Percentiles rank a stretch among this genome's conserved stretches.
Conservation (phyloP, 1,140 invertebrate species). For the Plectrocnemia conspersa region DNA sequence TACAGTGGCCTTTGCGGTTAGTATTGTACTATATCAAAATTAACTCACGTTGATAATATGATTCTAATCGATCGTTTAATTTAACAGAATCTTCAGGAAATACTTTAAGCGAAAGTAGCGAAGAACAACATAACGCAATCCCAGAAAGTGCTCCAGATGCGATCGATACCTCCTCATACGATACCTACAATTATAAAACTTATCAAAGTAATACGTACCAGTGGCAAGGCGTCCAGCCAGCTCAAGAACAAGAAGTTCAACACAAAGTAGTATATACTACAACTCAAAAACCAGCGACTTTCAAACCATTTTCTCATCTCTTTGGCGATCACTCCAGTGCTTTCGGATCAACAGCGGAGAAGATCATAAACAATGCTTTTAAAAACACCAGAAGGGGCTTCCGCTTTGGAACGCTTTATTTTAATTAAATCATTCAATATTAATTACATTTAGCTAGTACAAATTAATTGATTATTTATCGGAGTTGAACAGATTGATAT, state of each 20-base stretch:
- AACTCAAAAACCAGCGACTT: slow-evolving; percentile 23
- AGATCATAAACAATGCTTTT: slow-evolving; percentile 30
- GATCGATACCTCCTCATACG: slow-evolving; percentile 31
- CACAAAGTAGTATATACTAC: slow-evolving; percentile 24
- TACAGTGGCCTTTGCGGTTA: slow-evolving; percentile 75
- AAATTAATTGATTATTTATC: slow-evolving; percentile 18
- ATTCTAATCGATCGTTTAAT: neutral
- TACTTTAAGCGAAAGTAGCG: slow-evolving; percentile 28
- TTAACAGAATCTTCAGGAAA: slow-evolving; percentile 26
- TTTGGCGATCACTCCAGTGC: slow-evolving; percentile 16
- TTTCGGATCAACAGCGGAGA: slow-evolving; percentile 27
- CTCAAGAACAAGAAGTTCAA: slow-evolving; percentile 10
- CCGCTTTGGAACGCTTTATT: slow-evolving; percentile 31
- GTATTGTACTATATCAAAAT: slow-evolving; percentile 35
- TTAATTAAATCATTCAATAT: neutral
- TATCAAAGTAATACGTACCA: slow-evolving; percentile 12
- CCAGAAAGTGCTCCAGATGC: slow-evolving; percentile 32
- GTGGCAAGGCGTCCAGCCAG: slow-evolving; percentile 9
- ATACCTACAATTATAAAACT: slow-evolving; percentile 32
- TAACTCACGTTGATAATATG: neutral
- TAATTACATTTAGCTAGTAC: slow-evolving; percentile 27
- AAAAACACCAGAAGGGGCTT: slow-evolving; percentile 27
- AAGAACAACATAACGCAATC: slow-evolving; percentile 29
- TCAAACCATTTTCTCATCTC: slow-evolving; percentile 30
- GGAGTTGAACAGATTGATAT: neutral